Percentiles rank a stretch among this genome's conserved stretches.
Evolutionary conservation across 2,888 invertebrate species (phyloP).

Genomic region (Sinohyriopsis cumingii): DNA sequence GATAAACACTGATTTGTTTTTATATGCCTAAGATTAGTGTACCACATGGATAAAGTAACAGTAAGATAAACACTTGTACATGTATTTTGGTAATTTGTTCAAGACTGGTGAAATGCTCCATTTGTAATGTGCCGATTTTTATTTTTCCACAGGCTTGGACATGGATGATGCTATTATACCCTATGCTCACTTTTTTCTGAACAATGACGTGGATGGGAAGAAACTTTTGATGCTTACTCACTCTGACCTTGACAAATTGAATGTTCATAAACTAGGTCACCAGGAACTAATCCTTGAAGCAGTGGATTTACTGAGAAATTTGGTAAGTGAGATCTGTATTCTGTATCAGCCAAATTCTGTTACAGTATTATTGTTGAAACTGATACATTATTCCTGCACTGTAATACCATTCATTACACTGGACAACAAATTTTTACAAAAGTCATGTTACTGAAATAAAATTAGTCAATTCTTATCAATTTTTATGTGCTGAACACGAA

Average conservation of each 20-base stretch:
- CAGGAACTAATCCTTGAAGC: conserved; percentile 95
- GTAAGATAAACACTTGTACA: too few relatives aligned
- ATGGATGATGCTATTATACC: conserved; percentile 84
- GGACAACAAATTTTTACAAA: too few relatives aligned
- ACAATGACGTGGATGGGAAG: conserved; percentile 86
- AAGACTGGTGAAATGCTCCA: background rate
- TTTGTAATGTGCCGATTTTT: background rate
- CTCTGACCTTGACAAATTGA: conserved; percentile 90
- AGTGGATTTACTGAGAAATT: conserved; percentile 89
- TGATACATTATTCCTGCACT: conserved; percentile 3
- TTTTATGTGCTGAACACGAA: too few relatives aligned
- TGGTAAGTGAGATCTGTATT: conserved; percentile 78
- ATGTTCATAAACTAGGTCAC: conserved; percentile 90
- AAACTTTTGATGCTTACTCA: conserved; percentile 88
- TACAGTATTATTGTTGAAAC: background rate
- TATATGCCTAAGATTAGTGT: background rate
- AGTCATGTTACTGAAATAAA: too few relatives aligned
- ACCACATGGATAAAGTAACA: too few relatives aligned
- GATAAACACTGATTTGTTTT: background rate
- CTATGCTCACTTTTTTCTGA: conserved; percentile 86
- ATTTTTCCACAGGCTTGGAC: conserved; percentile 80
- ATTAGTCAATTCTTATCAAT: too few relatives aligned
- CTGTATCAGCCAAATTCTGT: background rate
- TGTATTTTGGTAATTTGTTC: too few relatives aligned
- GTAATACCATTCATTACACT: background rate